Conservation (phyloP, 2,113 vertebrate species). For the Chlamydotis undulata region DNA sequence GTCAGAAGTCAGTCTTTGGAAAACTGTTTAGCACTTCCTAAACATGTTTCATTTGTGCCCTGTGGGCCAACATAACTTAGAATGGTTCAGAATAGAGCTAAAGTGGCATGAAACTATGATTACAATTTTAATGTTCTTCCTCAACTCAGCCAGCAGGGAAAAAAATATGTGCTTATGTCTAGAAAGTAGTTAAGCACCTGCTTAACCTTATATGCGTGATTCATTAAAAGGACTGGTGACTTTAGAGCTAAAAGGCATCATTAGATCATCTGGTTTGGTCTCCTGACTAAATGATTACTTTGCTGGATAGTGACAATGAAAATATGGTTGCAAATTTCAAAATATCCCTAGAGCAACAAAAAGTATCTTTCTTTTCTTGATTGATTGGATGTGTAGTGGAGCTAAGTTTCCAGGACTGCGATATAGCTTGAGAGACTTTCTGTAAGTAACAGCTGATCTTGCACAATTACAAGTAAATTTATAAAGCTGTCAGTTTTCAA, state of each 20-base stretch:
- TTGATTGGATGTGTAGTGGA: neutral
- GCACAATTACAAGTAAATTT: neutral
- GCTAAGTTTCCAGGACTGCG: neutral
- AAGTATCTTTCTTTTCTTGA: neutral
- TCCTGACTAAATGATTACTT: neutral
- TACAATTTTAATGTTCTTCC: neutral
- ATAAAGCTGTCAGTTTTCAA: neutral
- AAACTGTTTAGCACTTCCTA: neutral
- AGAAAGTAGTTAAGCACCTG: neutral
- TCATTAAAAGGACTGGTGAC: neutral
- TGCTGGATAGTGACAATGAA: neutral
- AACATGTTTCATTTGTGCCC: neutral
- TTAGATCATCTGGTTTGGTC: neutral
- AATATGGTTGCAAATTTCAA: neutral
- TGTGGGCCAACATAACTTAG: neutral
- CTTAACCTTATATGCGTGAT: neutral
- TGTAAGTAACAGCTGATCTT: neutral
- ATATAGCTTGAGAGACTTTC: neutral
- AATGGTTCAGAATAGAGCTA: neutral
- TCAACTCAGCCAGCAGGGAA: neutral
- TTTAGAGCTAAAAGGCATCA: neutral
- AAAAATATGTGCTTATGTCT: neutral
- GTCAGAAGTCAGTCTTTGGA: neutral
- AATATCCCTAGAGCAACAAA: neutral
- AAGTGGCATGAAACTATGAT: neutral